Percentiles rank a stretch among this genome's conserved stretches.
phyloP scores from a whole-genome alignment of 2,888 invertebrate species.

The Aphidoletes aphidimyza region DNA sequence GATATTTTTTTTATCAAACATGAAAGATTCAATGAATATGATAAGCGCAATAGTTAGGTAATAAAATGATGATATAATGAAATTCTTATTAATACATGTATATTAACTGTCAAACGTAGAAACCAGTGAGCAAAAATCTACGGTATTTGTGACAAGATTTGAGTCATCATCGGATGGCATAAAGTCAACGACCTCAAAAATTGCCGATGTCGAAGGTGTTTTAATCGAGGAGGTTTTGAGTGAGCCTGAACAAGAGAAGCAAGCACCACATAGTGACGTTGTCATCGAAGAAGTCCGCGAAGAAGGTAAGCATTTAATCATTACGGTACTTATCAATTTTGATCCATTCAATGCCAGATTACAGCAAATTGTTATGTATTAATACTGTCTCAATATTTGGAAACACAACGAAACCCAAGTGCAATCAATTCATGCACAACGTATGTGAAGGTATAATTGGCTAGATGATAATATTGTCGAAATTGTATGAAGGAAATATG shows the following conservation, averaged over 20 bases:
- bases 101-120: background rate
- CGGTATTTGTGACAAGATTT: slow-evolving; percentile 46
- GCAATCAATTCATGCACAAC: too few species aligned
- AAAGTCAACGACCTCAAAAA: background rate
- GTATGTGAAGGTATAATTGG: too few species aligned
- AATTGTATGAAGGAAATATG: too few species aligned
- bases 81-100: background rate
- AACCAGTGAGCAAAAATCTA: background rate
- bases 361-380: background rate
- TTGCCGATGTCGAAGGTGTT: slow-evolving; percentile 30
- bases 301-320: background rate
- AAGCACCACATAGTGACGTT: background rate
- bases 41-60: too few species aligned
- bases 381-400: background rate
- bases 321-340: background rate
- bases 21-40: too few species aligned
- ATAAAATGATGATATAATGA: background rate
- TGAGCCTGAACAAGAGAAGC: slow-evolving; percentile 37
- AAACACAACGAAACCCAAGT: too few species aligned
- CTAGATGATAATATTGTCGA: too few species aligned
- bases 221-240: slow-evolving; percentile 37
- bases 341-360: background rate
- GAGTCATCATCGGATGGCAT: background rate
- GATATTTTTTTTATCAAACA: too few species aligned
- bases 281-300: slow-evolving; percentile 10